Evolutionary conservation across 2,113 vertebrate species (phyloP).

Genomic region (Crocuta crocuta): DNA sequence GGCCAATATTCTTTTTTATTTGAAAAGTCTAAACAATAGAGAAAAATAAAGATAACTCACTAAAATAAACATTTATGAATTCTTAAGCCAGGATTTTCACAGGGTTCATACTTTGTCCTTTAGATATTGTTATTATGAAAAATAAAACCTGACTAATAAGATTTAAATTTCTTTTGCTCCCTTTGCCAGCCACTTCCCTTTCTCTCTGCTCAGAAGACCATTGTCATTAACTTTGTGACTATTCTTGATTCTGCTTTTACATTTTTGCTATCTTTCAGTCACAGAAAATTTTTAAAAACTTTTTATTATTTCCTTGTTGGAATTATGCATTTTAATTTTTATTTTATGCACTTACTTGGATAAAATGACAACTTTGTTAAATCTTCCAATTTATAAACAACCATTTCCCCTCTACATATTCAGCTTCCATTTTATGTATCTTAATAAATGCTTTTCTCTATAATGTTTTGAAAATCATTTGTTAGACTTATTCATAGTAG

Average conservation of each 20-base stretch:
- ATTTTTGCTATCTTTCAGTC: background rate
- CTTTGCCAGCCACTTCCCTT: background rate
- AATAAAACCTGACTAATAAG: background rate
- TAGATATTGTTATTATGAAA: background rate
- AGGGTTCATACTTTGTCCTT: conserved; percentile 1
- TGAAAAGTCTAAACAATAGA: conserved; percentile 8
- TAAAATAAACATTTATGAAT: background rate
- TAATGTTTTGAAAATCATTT: background rate
- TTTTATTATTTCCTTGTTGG: background rate
- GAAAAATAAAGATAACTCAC: background rate
- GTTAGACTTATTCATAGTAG: background rate
- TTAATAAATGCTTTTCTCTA: background rate
- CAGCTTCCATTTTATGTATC: background rate
- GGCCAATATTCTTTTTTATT: background rate
- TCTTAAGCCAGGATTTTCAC: background rate
- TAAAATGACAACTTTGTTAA: conserved; percentile 18
- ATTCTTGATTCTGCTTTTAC: background rate
- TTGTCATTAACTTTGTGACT: background rate
- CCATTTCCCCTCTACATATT: background rate
- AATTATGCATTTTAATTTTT: background rate
- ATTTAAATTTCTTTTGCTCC: background rate
- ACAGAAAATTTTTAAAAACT: background rate
- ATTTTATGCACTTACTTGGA: background rate
- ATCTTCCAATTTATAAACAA: background rate
- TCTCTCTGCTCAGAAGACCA: background rate